Evolutionary conservation across 2,888 invertebrate species (phyloP), one percentile per base, ranked within the genome.

Genomic region (Pachymerium ferrugineum): DNA sequence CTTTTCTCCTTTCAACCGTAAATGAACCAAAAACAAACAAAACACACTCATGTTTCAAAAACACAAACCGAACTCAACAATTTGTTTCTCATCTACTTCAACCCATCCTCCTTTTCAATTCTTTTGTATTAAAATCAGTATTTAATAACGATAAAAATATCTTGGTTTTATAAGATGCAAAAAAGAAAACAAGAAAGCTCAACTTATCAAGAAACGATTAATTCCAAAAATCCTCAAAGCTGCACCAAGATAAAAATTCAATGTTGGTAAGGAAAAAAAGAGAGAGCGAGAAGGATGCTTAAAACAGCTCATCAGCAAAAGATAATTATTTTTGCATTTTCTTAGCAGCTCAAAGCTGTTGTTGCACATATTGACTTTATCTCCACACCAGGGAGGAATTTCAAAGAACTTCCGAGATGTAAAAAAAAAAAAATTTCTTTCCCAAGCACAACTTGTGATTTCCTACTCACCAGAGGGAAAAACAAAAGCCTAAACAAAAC

Each of bases 11-110:
- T 54, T 54, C 54, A 54, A 54, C 54, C 54, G 54, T 54, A 54
- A 54, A 54, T 54, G 54, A 54, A 54, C 54, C 54, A 54, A 54
- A 54, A 54, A 54, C 54, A 54, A 54, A 54, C 54, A 54, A 54
- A 54, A 54, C 54, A 54, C 25, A 6, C 54, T 54, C 54, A 54
- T 54, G 54, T 54, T 54, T 54, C 54, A 54, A 54, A n/a, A 54
- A n/a, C 22, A 22, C 22, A 22, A 54, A 25, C 54, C 54, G 54
- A 54, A 54, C 54, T 22, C n/a, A 22, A 54, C 54, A 54, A 54
- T 54, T 54, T 54, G 54, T 54, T 54, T 25, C 54, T 22, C 25
- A 54, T 54, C 54, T 22, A 54, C 25, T 54, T 28, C 25, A 38
- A 38, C 38, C 16, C 38, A 25, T 54, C 25, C 54, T 19, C 54